phyloP scores from a whole-genome alignment of 2,888 invertebrate species.

The Caenorhabditis wallacei region DNA sequence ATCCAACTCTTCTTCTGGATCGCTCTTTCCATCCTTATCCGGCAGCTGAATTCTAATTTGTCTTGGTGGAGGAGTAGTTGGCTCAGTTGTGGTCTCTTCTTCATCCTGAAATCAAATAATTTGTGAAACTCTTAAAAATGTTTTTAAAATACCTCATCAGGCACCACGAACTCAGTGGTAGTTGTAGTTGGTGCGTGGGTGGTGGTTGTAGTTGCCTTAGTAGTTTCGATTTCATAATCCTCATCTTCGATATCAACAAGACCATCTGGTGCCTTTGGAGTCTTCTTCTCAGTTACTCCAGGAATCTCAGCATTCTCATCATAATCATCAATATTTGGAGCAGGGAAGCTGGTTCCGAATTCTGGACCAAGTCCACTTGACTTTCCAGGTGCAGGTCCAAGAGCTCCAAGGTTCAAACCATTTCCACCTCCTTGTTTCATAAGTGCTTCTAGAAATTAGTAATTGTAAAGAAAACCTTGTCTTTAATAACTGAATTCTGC shows the following conservation, averaged over 20 bases:
- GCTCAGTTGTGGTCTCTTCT: conserved; percentile 28
- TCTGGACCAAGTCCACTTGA: conserved; percentile 66
- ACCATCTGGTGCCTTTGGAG: conserved; percentile 63
- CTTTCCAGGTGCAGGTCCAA: conserved; percentile 61
- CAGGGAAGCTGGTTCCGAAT: conserved; percentile 74
- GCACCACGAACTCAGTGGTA: not conserved
- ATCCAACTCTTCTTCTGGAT: conserved; percentile 59
- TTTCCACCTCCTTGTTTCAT: conserved; percentile 59
- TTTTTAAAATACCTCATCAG: conserved; percentile 28
- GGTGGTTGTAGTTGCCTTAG: conserved; percentile 17
- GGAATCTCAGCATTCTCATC: conserved; percentile 66
- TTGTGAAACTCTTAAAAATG: not conserved
- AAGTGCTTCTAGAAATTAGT: conserved; percentile 37
- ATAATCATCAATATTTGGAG: conserved; percentile 71
- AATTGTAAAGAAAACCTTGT: too few species aligned
- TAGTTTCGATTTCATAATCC: conserved; percentile 56
- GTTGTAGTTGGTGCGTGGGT: conserved; percentile 17
- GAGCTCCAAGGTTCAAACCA: conserved; percentile 62
- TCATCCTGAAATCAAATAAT: not conserved
- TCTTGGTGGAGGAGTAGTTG: conserved; percentile 51
- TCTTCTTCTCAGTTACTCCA: conserved; percentile 47
- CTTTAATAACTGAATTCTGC: too few species aligned
- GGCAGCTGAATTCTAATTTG: conserved; percentile 71
- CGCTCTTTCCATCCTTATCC: conserved; percentile 40
- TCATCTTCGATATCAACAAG: conserved; percentile 61